Percentiles rank a stretch among this genome's conserved stretches.
phyloP scores from a whole-genome alignment of 2,888 invertebrate species.

The Phyto melanocephala region DNA sequence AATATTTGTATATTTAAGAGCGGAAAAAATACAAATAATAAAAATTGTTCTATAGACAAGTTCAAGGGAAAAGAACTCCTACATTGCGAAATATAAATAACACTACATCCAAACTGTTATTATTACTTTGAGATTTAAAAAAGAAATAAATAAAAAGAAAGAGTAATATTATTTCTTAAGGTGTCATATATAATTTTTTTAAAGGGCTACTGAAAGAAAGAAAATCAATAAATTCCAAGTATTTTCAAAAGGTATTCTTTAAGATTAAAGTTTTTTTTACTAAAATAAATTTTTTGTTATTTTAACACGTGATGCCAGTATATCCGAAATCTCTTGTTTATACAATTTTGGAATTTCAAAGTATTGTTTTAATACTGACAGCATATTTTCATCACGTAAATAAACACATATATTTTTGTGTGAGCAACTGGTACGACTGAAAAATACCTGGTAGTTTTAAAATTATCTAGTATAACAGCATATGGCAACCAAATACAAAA shows the following conservation, averaged over 20 bases:
- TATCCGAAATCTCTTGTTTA: conserved; percentile 18
- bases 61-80: conserved; percentile 52
- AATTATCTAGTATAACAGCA: too few relatives aligned
- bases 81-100: neutral
- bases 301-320: conserved; percentile 32
- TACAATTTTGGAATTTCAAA: neutral
- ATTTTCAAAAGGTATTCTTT: neutral
- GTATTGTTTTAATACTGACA: conserved; percentile 65
- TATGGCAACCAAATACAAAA: too few relatives aligned
- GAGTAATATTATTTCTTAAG: too few relatives aligned
- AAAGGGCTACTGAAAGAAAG: too few relatives aligned
- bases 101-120: neutral
- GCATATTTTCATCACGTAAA: conserved; percentile 69
- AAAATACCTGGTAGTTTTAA: too few relatives aligned
- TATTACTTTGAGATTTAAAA: neutral
- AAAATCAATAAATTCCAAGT: neutral
- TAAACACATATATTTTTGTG: neutral
- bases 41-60: conserved; percentile 38
- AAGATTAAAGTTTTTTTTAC: neutral
- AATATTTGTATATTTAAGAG: conserved; percentile 7
- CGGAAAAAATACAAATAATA: neutral
- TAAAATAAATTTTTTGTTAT: neutral
- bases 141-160: neutral
- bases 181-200: too few relatives aligned
- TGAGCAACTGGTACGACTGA: too few relatives aligned